These are phyloP conservation scores for Tetramorium parvispinum DNA, from an alignment of 1,140 invertebrate species.

Conservation along the genomic window DNA sequence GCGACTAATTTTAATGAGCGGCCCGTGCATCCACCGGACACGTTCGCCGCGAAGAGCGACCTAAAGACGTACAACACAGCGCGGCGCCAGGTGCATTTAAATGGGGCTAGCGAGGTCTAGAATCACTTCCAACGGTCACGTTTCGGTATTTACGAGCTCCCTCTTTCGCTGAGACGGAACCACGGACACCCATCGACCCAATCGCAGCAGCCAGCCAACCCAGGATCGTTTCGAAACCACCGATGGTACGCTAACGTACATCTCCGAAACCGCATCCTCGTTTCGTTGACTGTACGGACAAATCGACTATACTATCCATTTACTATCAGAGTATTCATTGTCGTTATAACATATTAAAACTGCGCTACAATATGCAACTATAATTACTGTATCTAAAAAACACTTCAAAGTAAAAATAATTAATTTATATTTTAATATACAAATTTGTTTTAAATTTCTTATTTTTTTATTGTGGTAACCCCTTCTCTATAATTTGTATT, in stretches of 20 bases:
- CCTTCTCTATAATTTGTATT: neutral
- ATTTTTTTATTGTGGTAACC: too few relatives aligned
- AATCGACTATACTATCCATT: conserved; percentile 37
- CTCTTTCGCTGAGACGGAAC: conserved; percentile 57
- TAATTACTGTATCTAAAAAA: neutral
- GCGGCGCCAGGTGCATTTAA: conserved; percentile 65
- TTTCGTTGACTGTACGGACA: conserved; percentile 43
- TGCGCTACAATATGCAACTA: neutral
- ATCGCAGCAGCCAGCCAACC: conserved; percentile 24
- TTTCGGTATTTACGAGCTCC: conserved; percentile 69
- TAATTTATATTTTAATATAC: neutral
- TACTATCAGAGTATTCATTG: conserved; percentile 10
- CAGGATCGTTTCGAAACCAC: conserved; percentile 45
- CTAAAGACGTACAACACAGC: conserved; percentile 27
- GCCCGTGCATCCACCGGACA: conserved; percentile 13
- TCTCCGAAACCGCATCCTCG: conserved; percentile 53
- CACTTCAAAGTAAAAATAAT: neutral
- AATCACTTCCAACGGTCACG: conserved; percentile 71
- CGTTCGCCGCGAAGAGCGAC: conserved; percentile 12
- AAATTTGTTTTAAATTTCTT: neutral
- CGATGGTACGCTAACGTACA: conserved; percentile 46
- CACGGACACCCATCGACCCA: conserved; percentile 63
- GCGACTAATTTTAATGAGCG: conserved; percentile 47
- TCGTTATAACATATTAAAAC: neutral
- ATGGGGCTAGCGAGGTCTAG: conserved; percentile 50